These are phyloP conservation scores for Peucedramus taeniatus DNA, from an alignment of 2,113 vertebrate species.

Conservation along the genomic window DNA sequence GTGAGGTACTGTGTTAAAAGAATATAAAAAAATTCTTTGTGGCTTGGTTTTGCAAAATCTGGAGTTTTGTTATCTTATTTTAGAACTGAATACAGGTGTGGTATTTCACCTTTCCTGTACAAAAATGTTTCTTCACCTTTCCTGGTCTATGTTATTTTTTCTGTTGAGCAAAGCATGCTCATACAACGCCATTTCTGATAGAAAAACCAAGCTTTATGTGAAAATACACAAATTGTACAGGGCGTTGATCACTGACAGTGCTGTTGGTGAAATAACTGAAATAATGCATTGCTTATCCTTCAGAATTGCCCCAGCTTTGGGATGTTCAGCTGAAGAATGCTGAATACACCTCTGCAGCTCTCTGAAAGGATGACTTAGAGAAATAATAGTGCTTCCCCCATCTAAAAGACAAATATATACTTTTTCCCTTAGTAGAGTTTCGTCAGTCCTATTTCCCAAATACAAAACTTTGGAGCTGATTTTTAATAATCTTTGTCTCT, in stretches of 20 bases:
- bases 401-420: not conserved
- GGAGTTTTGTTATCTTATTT: not conserved
- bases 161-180: not conserved
- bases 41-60: not conserved
- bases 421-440: not conserved
- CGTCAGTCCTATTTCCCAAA: not conserved
- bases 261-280: not conserved
- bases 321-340: not conserved
- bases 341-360: not conserved
- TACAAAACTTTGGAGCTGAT: not conserved
- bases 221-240: not conserved
- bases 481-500: not conserved
- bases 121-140: not conserved
- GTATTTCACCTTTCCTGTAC: not conserved
- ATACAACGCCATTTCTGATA: not conserved
- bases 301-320: not conserved
- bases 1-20: slow-evolving; percentile 77
- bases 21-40: not conserved
- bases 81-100: not conserved
- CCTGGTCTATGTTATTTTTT: not conserved
- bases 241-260: not conserved
- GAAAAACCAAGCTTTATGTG: not conserved
- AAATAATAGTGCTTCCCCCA: not conserved
- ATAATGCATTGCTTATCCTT: not conserved
- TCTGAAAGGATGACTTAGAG: not conserved